These are phyloP conservation scores for Caprella mutica DNA, from an alignment of 2,888 invertebrate genomes.

Conservation along the genomic window DNA sequence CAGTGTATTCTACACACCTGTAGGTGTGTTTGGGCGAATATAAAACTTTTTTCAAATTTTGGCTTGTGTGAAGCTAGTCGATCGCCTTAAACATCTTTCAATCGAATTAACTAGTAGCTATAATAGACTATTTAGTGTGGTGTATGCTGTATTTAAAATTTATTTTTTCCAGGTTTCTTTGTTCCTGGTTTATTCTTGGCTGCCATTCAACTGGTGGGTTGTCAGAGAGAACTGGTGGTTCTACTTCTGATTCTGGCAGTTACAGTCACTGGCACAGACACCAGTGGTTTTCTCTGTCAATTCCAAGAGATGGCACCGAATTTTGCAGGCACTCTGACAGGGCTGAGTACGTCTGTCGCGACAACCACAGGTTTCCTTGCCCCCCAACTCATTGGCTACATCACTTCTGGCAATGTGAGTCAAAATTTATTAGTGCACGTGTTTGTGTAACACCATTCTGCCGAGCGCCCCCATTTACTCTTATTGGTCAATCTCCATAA, in stretches of 20 bases:
- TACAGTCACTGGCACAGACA: background rate
- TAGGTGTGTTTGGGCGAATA: too few relatives aligned
- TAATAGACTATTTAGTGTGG: too few relatives aligned
- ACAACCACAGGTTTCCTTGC: conserved; percentile 13
- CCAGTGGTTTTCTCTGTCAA: conserved; percentile 7
- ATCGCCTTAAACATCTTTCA: too few relatives aligned
- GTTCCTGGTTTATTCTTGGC: background rate
- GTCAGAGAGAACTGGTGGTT: conserved; percentile 6
- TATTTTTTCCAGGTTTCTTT: conserved; percentile 1
- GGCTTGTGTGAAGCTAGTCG: too few relatives aligned
- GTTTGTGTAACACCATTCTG: too few relatives aligned
- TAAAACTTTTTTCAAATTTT: too few relatives aligned
- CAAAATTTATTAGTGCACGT: too few relatives aligned
- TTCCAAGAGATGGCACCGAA: conserved; percentile 15
- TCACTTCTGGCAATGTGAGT: conserved; percentile 7
- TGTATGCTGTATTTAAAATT: too few relatives aligned
- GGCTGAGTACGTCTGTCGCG: conserved; percentile 9
- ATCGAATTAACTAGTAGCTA: too few relatives aligned
- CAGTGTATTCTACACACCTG: too few relatives aligned
- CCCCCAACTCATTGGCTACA: conserved; percentile 2
- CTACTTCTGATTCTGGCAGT: background rate
- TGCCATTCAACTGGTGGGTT: conserved; percentile 8
- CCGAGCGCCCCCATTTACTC: too few relatives aligned
- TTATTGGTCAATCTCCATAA: too few relatives aligned
- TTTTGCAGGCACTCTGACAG: conserved; percentile 9